A percentile compares a stretch with the other conserved stretches of the same genome.
Conservation (phyloP, 2,797 vertebrate genomes). For the Phalanger gymnotis region DNA sequence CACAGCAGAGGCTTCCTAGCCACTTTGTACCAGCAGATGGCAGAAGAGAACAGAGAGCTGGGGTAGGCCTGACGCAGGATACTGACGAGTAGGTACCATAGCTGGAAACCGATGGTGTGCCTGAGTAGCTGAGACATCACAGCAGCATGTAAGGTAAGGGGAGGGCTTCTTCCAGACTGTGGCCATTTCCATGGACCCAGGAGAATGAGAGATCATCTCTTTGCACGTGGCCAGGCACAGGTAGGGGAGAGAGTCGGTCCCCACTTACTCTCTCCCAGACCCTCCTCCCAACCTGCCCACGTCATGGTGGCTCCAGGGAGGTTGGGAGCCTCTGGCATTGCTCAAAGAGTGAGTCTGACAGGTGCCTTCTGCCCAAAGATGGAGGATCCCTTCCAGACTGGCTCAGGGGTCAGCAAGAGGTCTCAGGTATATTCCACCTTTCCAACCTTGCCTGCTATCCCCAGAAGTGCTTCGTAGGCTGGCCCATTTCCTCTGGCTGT, state of each 20-base stretch:
- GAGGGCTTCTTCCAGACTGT: not conserved
- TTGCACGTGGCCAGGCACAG: not conserved
- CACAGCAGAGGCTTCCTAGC: not conserved
- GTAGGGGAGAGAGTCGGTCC: not conserved
- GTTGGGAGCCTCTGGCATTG: not conserved
- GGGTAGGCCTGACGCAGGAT: not conserved
- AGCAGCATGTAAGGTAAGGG: not conserved
- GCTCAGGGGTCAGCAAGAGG: not conserved
- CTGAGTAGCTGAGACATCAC: no score
- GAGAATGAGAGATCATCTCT: not conserved
- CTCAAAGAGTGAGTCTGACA: not conserved
- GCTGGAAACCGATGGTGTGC: not conserved
- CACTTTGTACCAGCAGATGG: not conserved
- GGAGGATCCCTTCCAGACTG: not conserved
- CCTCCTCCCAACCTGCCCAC: not conserved
- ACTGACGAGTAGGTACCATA: not conserved
- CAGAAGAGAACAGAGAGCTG: no score
- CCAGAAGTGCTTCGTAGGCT: not conserved
- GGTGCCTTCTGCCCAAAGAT: not conserved
- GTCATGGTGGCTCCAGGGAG: not conserved
- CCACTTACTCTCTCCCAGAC: no score
- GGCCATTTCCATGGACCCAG: not conserved
- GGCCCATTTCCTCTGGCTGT: not conserved
- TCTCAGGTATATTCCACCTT: not conserved
- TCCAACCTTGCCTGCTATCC: not conserved